phyloP scores from a whole-genome alignment of 2,888 invertebrate genomes.

The Caenorhabditis panamensis region DNA sequence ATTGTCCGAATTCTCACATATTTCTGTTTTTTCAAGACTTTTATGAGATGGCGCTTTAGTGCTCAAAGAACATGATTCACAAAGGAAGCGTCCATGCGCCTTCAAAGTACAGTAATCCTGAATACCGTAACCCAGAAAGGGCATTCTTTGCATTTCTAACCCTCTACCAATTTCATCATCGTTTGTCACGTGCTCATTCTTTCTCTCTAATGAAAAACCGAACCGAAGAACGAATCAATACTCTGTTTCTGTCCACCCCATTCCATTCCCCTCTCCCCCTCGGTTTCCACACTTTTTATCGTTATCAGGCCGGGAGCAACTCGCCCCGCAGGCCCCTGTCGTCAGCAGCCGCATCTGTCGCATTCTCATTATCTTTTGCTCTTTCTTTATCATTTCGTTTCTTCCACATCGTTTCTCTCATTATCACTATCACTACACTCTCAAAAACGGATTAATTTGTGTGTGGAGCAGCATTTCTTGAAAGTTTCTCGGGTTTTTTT shows the following conservation, averaged over 20 bases:
- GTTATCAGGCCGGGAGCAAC: constrained; percentile 43
- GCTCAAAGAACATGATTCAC: too few species aligned
- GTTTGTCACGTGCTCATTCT: not conserved
- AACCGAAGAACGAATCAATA: not conserved
- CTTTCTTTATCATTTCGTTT: constrained; percentile 13
- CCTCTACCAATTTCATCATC: too few species aligned
- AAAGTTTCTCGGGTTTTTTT: not conserved
- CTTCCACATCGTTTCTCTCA: not conserved
- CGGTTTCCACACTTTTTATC: too few species aligned
- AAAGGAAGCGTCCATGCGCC: too few species aligned
- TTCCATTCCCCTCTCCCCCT: too few species aligned
- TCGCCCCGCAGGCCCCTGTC: constrained; percentile 8
- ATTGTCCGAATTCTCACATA: not conserved
- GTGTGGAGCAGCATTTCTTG: not conserved
- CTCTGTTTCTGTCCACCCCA: not conserved
- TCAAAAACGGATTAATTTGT: constrained; percentile 38
- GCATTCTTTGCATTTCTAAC: too few species aligned
- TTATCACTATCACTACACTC: constrained; percentile 18
- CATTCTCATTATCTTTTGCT: constrained; percentile 29
- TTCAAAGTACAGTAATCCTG: too few species aligned
- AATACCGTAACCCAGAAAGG: too few species aligned
- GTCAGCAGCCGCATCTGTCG: not conserved
- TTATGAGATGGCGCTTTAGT: not conserved
- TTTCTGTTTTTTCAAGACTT: not conserved
- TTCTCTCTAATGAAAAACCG: too few species aligned